Evolutionary conservation across 2,888 invertebrate genomes (phyloP).

Genomic region (Drosophila monieri): DNA sequence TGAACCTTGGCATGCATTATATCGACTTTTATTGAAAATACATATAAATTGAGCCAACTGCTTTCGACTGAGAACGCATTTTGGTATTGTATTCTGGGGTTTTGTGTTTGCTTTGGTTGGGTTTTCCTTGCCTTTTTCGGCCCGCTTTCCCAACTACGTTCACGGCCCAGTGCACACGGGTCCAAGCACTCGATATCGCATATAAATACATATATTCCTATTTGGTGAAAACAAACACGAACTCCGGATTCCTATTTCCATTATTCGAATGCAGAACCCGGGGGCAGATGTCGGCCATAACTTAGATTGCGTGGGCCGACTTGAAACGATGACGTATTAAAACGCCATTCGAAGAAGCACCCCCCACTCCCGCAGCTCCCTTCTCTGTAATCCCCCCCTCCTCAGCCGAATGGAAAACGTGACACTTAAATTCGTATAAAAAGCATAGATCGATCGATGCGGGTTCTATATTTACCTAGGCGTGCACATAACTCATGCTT

Average conservation of each 20-base stretch:
- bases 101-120: slow-evolving; percentile 36
- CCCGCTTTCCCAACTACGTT: slow-evolving; percentile 52
- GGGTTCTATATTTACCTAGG: slow-evolving; percentile 75
- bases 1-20: slow-evolving; percentile 74
- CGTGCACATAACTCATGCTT: slow-evolving; percentile 71
- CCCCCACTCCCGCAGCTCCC: not conserved
- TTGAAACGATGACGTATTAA: slow-evolving; percentile 74
- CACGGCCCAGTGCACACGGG: slow-evolving; percentile 64
- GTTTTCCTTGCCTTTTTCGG: slow-evolving; percentile 45
- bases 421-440: slow-evolving; percentile 77
- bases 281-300: slow-evolving; percentile 73
- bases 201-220: slow-evolving; percentile 31
- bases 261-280: slow-evolving; percentile 48
- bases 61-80: slow-evolving; percentile 38
- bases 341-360: slow-evolving; percentile 54
- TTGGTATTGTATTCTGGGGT: slow-evolving; percentile 24
- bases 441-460: slow-evolving; percentile 72
- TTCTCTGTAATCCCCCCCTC: slow-evolving; percentile 9
- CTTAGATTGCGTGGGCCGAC: slow-evolving; percentile 72
- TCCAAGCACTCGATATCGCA: slow-evolving; percentile 18
- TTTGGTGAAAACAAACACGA: slow-evolving; percentile 75
- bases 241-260: slow-evolving; percentile 62
- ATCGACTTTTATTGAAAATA: slow-evolving; percentile 73
- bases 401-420: slow-evolving; percentile 47
- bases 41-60: slow-evolving; percentile 68